These are phyloP conservation scores for Romanogobio albipinnatus DNA, from an alignment of 2,113 vertebrate species.

Conservation along the genomic window DNA sequence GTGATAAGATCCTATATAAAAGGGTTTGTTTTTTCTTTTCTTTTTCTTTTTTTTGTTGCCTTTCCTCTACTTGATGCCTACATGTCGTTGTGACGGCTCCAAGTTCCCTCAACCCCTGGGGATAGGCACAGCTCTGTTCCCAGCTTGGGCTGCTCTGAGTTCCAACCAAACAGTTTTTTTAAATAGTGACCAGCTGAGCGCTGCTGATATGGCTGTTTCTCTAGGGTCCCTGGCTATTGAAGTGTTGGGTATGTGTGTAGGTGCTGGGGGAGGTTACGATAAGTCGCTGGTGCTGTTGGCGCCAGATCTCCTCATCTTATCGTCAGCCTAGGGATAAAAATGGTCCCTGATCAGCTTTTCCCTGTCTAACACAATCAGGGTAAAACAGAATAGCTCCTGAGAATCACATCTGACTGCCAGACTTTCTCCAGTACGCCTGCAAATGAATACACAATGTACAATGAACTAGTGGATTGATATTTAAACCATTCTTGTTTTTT, in stretches of 20 bases:
- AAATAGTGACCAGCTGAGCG: constrained; percentile 47
- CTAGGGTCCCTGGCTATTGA: constrained; percentile 35
- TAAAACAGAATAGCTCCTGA: constrained; percentile 14
- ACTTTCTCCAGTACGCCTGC: not conserved
- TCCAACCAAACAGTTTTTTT: constrained; percentile 17
- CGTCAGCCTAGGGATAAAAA: constrained; percentile 30
- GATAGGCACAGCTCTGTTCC: constrained; percentile 50
- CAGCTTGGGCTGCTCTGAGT: constrained; percentile 16
- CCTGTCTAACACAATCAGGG: constrained; percentile 28
- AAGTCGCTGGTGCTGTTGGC: constrained; percentile 43
- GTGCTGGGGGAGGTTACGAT: constrained; percentile 8
- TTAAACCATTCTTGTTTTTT: not conserved
- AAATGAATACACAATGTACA: not conserved
- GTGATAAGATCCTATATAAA: constrained; percentile 52
- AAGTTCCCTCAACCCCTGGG: constrained; percentile 47
- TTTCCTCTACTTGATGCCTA: constrained; percentile 36
- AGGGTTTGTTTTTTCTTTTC: constrained; percentile 28
- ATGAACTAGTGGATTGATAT: not conserved
- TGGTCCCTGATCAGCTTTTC: constrained; percentile 20
- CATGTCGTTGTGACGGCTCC: constrained; percentile 51
- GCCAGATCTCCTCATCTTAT: constrained; percentile 38
- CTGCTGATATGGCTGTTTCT: constrained; percentile 53
- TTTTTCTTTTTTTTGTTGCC: not conserved
- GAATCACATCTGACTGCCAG: not conserved
- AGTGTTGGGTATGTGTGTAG: constrained; percentile 41